Conservation (phyloP, 2,797 vertebrate genomes). For the Macropus fuliginosus region DNA sequence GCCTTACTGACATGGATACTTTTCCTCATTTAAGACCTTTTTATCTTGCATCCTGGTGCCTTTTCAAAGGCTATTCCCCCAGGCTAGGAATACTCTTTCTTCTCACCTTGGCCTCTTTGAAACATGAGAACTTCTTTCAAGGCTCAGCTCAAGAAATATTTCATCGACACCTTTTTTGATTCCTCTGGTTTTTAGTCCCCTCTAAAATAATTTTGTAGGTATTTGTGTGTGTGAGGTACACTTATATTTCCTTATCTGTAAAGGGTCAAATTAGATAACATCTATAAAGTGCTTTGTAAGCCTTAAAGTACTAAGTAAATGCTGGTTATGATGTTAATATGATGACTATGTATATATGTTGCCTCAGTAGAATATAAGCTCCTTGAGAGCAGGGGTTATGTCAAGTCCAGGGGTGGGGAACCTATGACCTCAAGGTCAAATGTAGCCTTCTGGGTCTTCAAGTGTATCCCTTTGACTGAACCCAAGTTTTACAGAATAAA, state of each 20-base stretch:
- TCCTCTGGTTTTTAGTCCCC: background rate
- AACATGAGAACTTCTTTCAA: background rate
- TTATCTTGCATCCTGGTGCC: background rate
- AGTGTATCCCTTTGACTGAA: too few species aligned
- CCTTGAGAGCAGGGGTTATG: background rate
- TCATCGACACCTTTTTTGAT: background rate
- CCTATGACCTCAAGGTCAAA: too few species aligned
- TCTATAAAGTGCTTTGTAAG: background rate
- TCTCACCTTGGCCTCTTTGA: background rate
- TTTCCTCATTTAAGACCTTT: background rate
- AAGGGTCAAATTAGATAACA: background rate
- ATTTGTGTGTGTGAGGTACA: background rate
- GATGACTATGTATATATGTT: background rate
- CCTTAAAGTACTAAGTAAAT: background rate
- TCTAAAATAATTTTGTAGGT: background rate
- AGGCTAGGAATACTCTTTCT: background rate
- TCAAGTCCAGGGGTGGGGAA: background rate
- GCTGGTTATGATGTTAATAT: background rate
- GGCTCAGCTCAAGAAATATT: background rate
- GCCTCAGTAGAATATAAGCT: background rate
- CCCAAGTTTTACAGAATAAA: too few species aligned
- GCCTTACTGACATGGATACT: background rate
- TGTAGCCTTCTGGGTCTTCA: too few species aligned
- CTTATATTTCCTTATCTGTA: background rate
- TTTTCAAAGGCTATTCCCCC: background rate